A percentile compares a stretch with the other conserved stretches of the same genome.
Conservation (phyloP, 2,888 invertebrate species). For the Leptinotarsa juncta region DNA sequence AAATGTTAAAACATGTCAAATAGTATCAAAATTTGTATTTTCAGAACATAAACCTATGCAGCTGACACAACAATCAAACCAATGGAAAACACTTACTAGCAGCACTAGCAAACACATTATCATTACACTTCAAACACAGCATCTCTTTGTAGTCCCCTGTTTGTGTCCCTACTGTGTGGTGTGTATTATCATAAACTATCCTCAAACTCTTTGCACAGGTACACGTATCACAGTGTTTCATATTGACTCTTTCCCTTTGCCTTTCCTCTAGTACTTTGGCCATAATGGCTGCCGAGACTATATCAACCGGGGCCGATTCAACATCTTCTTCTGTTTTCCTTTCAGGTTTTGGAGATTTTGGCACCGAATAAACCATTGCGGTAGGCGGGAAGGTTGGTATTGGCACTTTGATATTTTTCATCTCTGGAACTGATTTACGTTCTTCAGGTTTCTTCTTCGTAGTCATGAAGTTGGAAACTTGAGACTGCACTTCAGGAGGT, state of each 20-base stretch:
- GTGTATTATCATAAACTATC: slow-evolving; percentile 70
- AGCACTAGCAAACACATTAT: slow-evolving; percentile 48
- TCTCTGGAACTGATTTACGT: slow-evolving; percentile 62
- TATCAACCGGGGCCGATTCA: slow-evolving; percentile 75
- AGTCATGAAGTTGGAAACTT: slow-evolving; percentile 83
- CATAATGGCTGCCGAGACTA: slow-evolving; percentile 89
- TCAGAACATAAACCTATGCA: background rate
- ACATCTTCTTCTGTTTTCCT: slow-evolving; percentile 67
- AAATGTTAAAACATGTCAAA: background rate
- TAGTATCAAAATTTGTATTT: too few species aligned
- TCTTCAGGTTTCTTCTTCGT: slow-evolving; percentile 71
- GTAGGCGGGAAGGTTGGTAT: slow-evolving; percentile 87
- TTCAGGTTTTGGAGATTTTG: slow-evolving; percentile 63
- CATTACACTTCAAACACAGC: slow-evolving; percentile 74
- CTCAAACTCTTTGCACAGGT: slow-evolving; percentile 72
- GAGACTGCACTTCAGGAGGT: slow-evolving; percentile 90
- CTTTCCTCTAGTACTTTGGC: slow-evolving; percentile 91
- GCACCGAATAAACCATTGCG: slow-evolving; percentile 81
- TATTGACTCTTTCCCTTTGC: slow-evolving; percentile 80
- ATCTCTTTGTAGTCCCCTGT: slow-evolving; percentile 71
- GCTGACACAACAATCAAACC: slow-evolving; percentile 19
- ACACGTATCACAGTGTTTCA: slow-evolving; percentile 87
- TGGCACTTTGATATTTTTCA: slow-evolving; percentile 78
- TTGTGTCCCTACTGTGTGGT: slow-evolving; percentile 74
- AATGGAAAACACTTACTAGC: slow-evolving; percentile 36